These are phyloP conservation scores for Hoplostethus mediterraneus DNA, from an alignment of 2,797 vertebrate species.

Conservation along the genomic window DNA sequence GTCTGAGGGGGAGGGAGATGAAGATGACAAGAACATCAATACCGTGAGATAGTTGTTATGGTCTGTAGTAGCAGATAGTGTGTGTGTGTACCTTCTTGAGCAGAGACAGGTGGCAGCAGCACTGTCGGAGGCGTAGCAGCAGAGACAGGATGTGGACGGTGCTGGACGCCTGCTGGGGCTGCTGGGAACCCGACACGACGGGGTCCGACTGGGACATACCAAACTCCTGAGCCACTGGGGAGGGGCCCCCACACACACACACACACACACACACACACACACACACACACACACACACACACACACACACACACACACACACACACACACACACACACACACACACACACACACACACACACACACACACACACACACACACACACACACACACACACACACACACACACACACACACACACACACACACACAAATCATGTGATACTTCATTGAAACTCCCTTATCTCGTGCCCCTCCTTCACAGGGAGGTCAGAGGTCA, in stretches of 20 bases:
- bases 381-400: too few relatives aligned
- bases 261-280: too few relatives aligned
- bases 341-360: too few relatives aligned
- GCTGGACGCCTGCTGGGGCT: slow-evolving; percentile 81
- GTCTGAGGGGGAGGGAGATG: slow-evolving; percentile 78
- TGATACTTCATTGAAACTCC: too few relatives aligned
- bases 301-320: neutral
- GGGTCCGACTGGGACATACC: slow-evolving; percentile 70
- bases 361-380: neutral
- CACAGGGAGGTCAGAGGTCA: too few relatives aligned
- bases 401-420: too few relatives aligned
- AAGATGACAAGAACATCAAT: too few relatives aligned
- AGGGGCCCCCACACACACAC: neutral
- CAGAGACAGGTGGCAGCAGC: slow-evolving; percentile 95
- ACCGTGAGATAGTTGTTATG: too few relatives aligned
- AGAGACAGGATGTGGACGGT: slow-evolving; percentile 92
- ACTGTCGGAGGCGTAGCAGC: slow-evolving; percentile 94
- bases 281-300: too few relatives aligned
- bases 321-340: neutral
- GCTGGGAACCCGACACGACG: slow-evolving; percentile 44
- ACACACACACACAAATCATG: too few relatives aligned
- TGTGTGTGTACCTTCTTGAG: slow-evolving; percentile 87
- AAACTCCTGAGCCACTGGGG: slow-evolving; percentile 89
- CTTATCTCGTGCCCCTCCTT: too few relatives aligned
- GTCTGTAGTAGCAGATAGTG: neutral